A percentile compares a stretch with the other conserved stretches of the same genome.
Conservation (phyloP, 2,113 vertebrate species). For the Cryptoleucopteryx plumbea region DNA sequence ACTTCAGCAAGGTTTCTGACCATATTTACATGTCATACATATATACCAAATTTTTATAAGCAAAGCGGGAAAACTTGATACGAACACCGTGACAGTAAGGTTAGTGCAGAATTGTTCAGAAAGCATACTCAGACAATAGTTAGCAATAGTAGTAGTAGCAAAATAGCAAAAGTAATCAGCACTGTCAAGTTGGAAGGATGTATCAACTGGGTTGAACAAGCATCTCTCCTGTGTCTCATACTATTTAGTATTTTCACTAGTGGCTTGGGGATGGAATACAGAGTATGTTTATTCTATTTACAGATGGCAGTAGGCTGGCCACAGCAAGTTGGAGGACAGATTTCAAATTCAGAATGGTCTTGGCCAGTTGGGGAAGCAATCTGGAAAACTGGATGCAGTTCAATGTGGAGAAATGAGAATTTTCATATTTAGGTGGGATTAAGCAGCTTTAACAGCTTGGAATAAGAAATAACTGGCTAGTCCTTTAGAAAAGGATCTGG, state of each 20-base stretch:
- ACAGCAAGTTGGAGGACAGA: not conserved
- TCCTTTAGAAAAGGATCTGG: not conserved
- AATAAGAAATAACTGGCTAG: not conserved
- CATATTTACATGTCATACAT: not conserved
- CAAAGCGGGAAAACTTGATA: not conserved
- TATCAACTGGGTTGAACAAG: not conserved
- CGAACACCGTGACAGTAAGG: not conserved
- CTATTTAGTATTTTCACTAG: not conserved
- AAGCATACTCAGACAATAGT: not conserved
- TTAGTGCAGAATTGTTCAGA: not conserved
- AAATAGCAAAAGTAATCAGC: not conserved
- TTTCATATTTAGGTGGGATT: not conserved
- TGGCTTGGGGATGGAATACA: not conserved
- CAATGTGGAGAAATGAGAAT: not conserved
- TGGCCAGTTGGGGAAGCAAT: not conserved
- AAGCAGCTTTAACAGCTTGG: not conserved
- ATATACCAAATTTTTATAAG: not conserved
- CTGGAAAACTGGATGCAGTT: not conserved
- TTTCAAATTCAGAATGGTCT: not conserved
- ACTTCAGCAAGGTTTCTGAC: not conserved
- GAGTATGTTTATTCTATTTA: not conserved
- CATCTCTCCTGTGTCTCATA: not conserved
- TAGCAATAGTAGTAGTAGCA: not conserved
- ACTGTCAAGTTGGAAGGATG: not conserved
- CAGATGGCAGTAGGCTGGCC: not conserved